These are phyloP conservation scores for Callospermophilus lateralis DNA, from an alignment of 2,113 vertebrate species.

Conservation along the genomic window DNA sequence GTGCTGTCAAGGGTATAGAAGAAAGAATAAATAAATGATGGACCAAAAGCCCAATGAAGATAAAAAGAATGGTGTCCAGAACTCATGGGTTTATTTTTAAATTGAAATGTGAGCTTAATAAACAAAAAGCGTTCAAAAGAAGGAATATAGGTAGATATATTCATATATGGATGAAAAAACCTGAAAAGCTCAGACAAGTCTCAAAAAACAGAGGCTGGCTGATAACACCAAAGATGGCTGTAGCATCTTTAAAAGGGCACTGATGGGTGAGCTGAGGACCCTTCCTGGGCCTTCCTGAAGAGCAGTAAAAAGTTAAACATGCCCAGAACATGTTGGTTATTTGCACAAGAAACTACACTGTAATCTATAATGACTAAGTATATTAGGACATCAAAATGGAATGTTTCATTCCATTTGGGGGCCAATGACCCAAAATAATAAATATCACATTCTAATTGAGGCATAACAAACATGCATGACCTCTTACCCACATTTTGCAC, in stretches of 20 bases:
- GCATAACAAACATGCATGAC: not conserved
- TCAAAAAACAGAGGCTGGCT: not conserved
- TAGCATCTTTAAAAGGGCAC: not conserved
- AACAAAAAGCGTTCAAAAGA: not conserved
- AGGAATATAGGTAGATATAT: not conserved
- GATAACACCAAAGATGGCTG: not conserved
- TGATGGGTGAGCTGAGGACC: not conserved
- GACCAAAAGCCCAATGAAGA: not conserved
- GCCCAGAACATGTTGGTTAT: slow-evolving; percentile 28
- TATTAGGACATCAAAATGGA: not conserved
- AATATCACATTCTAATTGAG: not conserved
- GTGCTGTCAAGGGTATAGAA: not conserved
- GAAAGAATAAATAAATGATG: not conserved
- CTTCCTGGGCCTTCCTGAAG: not conserved
- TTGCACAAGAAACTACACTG: not conserved
- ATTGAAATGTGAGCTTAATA: not conserved
- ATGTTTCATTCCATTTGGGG: not conserved
- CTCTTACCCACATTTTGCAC: not conserved
- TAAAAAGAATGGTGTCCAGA: not conserved
- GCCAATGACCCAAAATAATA: slow-evolving; percentile 11
- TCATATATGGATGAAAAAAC: not conserved
- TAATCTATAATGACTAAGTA: slow-evolving; percentile 3
- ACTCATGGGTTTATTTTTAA: slow-evolving; percentile 16
- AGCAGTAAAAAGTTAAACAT: slow-evolving; percentile 39
- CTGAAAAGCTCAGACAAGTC: not conserved